Evolutionary conservation across 2,888 invertebrate species (phyloP).

Genomic region (Scotopteryx bipunctaria): DNA sequence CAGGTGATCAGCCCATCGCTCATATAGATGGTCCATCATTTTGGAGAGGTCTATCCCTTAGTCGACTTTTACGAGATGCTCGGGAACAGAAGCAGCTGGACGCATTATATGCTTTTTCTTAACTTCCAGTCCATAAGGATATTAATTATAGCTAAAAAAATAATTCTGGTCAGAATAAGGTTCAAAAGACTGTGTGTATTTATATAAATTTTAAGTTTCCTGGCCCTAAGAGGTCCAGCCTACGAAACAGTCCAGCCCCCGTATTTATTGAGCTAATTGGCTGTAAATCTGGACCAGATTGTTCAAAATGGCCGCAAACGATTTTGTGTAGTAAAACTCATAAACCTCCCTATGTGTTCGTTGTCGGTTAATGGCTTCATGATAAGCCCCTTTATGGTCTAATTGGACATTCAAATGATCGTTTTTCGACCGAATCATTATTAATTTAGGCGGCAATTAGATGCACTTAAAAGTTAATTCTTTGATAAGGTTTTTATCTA

Average conservation of each 20-base stretch:
- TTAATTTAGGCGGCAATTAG: conserved; percentile 76
- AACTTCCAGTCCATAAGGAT: too few relatives aligned
- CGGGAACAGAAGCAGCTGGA: too few relatives aligned
- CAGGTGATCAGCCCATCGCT: too few relatives aligned
- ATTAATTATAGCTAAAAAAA: too few relatives aligned
- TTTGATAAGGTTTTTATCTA: conserved; percentile 21
- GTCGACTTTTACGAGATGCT: too few relatives aligned
- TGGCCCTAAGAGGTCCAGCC: conserved; percentile 49
- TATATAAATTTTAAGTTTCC: conserved; percentile 28
- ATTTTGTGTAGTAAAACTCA: conserved; percentile 80
- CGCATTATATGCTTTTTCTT: too few relatives aligned
- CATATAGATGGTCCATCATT: too few relatives aligned
- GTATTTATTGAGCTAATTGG: conserved; percentile 79
- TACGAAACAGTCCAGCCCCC: conserved; percentile 57
- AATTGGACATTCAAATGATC: conserved; percentile 65
- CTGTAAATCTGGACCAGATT: conserved; percentile 74
- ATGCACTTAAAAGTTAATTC: conserved; percentile 28
- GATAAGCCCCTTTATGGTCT: conserved; percentile 76
- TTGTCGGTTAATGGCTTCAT: conserved; percentile 73
- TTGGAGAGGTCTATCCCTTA: too few relatives aligned
- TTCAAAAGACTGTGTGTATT: too few relatives aligned
- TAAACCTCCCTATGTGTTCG: conserved; percentile 77
- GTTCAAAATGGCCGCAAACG: conserved; percentile 73
- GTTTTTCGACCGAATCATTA: conserved; percentile 68
- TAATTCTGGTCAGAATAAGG: too few relatives aligned